Percentiles rank a stretch among this genome's conserved stretches.
Conservation (phyloP, 37 sponge, comb jelly and placozoan species). For the Mnemiopsis leidyi region DNA sequence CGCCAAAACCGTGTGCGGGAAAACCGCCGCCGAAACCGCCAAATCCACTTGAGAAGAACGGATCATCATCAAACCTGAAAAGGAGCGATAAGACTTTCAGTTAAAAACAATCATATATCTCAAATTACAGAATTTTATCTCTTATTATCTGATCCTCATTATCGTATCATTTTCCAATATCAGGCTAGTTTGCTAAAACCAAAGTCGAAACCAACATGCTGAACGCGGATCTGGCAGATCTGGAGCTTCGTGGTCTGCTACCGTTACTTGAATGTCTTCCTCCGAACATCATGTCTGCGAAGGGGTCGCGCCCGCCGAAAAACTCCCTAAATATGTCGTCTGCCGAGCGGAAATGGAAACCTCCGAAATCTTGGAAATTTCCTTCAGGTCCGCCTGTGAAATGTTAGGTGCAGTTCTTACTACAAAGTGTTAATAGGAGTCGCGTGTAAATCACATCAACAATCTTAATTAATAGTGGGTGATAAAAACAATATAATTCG, state of each 20-base stretch:
- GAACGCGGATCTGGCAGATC: not conserved
- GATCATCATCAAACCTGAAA: slow-evolving; percentile 53
- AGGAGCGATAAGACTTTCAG: no score
- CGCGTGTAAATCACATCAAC: not conserved
- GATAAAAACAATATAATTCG: no score
- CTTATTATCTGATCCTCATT: no score
- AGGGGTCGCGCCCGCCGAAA: slow-evolving; percentile 53
- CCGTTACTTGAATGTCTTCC: not conserved
- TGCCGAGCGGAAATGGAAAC: slow-evolving; percentile 36
- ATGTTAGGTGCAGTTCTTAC: not conserved
- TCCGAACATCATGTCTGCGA: not conserved
- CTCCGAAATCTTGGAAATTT: slow-evolving; percentile 1
- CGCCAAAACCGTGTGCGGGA: not conserved
- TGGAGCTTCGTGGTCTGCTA: not conserved
- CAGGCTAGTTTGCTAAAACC: no score
- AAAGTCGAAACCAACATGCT: slow-evolving; percentile 6
- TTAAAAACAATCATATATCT: no score
- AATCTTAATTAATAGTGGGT: no score
- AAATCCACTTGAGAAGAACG: slow-evolving; percentile 27
- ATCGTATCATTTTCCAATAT: no score
- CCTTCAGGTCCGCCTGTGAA: not conserved
- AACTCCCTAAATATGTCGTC: slow-evolving; percentile 60
- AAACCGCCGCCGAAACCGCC: slow-evolving; percentile 49
- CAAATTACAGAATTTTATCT: no score
- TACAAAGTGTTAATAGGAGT: not conserved